Conservation (phyloP, 2,888 invertebrate species). For the Hydropsyche betteni region DNA sequence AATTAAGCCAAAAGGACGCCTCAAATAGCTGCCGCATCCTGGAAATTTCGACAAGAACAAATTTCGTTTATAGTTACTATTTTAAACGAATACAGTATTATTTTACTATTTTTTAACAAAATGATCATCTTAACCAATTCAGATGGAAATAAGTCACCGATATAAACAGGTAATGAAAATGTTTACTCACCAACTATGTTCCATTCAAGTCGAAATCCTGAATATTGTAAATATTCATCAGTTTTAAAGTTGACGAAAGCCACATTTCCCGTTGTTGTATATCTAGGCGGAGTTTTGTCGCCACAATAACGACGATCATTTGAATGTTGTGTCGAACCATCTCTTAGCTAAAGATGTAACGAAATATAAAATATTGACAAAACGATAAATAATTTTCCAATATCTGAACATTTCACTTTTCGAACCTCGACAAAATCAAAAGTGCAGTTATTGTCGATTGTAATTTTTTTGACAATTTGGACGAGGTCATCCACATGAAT, state of each 20-base stretch:
- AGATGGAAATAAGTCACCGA: too few relatives aligned
- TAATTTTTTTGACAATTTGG: neutral
- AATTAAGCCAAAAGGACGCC: constrained; percentile 66
- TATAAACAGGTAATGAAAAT: too few relatives aligned
- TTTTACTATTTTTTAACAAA: too few relatives aligned
- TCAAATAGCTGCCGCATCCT: constrained; percentile 77
- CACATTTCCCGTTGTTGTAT: constrained; percentile 67
- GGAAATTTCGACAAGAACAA: constrained; percentile 52
- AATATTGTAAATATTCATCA: constrained; percentile 62
- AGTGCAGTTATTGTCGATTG: too few relatives aligned
- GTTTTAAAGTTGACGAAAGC: constrained; percentile 74
- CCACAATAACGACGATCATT: constrained; percentile 59
- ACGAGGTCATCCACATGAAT: too few relatives aligned
- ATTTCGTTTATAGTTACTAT: neutral
- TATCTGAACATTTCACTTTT: neutral
- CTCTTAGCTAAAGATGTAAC: too few relatives aligned
- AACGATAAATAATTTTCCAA: neutral
- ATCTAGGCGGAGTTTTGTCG: constrained; percentile 60
- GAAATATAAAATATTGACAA: too few relatives aligned
- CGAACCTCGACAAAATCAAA: too few relatives aligned
- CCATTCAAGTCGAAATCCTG: constrained; percentile 89
- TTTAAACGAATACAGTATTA: too few relatives aligned
- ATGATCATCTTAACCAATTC: too few relatives aligned
- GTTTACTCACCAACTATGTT: constrained; percentile 66
- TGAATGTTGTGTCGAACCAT: neutral